Evolutionary conservation across 2,888 invertebrate genomes (phyloP), one percentile per base, ranked within the genome.

Genomic region (Lasioglossum calceatum): DNA sequence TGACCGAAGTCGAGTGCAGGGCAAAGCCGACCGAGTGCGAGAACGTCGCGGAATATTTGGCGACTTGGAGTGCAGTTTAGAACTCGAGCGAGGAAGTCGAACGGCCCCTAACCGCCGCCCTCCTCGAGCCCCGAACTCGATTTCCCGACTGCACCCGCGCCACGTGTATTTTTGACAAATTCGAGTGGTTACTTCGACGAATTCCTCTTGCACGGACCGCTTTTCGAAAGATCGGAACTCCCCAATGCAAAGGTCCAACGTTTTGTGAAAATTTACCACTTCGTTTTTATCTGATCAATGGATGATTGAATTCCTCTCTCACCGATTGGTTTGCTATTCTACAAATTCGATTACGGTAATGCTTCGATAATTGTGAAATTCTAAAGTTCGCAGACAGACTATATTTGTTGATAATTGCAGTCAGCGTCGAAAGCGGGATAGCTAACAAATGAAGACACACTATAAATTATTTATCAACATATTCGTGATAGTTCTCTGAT

Each of bases 21-120:
- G 91, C 87, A 89, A 89, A 89, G 88, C 77, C 77, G 75, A 82
- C 80, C 79, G 84, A 87, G 82, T 88, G 88, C 88, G 84, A 84
- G 90, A 84, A 83, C 82, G 84, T 79, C 82, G 84, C 80, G 84
- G 87, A 85, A 88, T 90, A 89, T 90, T 90, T 89, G 90, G 85
- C 74, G 80, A 89, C 88, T 87, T 87, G 44, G 82, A 86, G 90
- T 85, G 84, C 85, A 90, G 90, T 90, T 90, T 79, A 42, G 82
- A 88, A 89, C 90, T 89, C 83, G 81, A 86, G 75, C 78, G 73
- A 67, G 58, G 79, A 76, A 88, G 77, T 77, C 19, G 71, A 58
- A 74, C 42, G 80, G 32, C 47, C 72, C 32, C 36, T 36, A 36
- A 67, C 67, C 23, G 39, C 23, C 70, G 47, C 39, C 75, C 79